A percentile compares a stretch with the other conserved stretches of the same genome.
These are phyloP conservation scores for Eristalis intricaria DNA, from an alignment of 2,888 invertebrate species.

Conservation along the genomic window DNA sequence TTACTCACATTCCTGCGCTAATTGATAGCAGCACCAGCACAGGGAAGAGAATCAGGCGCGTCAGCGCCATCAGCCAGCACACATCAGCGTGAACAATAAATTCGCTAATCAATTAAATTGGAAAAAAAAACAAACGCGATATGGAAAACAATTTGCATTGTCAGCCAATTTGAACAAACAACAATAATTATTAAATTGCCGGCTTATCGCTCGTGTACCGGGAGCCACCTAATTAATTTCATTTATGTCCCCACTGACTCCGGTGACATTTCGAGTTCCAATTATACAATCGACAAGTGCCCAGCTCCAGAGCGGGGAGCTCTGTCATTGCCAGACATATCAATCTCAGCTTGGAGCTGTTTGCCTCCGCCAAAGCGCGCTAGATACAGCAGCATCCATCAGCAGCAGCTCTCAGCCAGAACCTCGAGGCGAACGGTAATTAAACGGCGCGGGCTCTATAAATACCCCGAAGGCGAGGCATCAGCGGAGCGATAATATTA, in stretches of 20 bases:
- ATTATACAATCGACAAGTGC: constrained; percentile 46
- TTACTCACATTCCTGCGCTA: background rate
- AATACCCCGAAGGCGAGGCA: constrained; percentile 58
- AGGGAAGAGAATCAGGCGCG: background rate
- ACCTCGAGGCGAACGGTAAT: background rate
- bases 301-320: background rate
- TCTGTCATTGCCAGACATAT: constrained; percentile 48
- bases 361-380: constrained; percentile 9
- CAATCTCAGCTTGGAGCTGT: constrained; percentile 49
- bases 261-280: constrained; percentile 64
- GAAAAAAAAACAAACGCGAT: background rate
- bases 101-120: background rate
- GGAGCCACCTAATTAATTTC: constrained; percentile 69
- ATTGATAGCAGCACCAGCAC: background rate
- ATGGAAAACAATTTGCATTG: constrained; percentile 70
- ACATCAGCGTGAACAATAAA: background rate
- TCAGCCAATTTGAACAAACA: constrained; percentile 69
- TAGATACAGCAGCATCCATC: constrained; percentile 7
- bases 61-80: background rate
- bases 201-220: constrained; percentile 53
- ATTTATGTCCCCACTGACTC: constrained; percentile 67
- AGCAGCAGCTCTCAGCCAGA: background rate
- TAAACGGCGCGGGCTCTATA: constrained; percentile 30
- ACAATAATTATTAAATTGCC: constrained; percentile 66
- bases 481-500: constrained; percentile 51